phyloP scores from a whole-genome alignment of 2,888 invertebrate species.

The Serrognathus titanus region DNA sequence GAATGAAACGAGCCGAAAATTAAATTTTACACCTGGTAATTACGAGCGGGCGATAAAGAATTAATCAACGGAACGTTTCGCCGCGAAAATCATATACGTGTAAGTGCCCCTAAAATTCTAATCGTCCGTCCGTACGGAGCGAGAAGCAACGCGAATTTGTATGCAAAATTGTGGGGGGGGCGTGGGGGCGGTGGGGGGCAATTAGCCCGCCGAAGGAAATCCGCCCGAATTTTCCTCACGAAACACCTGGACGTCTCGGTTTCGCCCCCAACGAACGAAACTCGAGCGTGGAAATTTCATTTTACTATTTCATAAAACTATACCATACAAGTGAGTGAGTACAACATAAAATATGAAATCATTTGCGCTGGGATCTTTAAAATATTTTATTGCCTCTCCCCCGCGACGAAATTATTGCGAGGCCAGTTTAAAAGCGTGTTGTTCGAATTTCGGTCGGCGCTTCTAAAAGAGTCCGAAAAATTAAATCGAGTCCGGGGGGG shows the following conservation, averaged over 20 bases:
- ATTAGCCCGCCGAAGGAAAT: slow-evolving; percentile 10
- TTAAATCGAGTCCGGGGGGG: too few species aligned
- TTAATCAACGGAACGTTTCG: neutral
- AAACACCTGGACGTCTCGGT: neutral
- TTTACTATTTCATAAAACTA: slow-evolving; percentile 13
- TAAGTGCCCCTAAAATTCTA: slow-evolving; percentile 2
- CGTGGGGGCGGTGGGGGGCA: neutral
- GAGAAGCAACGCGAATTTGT: neutral
- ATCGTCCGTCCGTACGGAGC: neutral
- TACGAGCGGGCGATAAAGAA: slow-evolving; percentile 5
- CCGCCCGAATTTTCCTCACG: slow-evolving; percentile 1
- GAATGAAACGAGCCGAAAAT: neutral
- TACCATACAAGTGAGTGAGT: neutral
- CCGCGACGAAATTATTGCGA: too few species aligned
- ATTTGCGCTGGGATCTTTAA: neutral
- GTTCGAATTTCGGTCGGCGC: too few species aligned
- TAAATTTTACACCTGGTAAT: slow-evolving; percentile 14
- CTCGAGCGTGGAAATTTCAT: neutral
- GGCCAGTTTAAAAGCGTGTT: too few species aligned
- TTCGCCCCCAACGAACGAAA: neutral
- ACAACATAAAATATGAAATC: slow-evolving; percentile 12
- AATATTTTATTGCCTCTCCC: too few species aligned
- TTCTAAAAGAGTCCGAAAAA: too few species aligned
- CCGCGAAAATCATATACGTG: slow-evolving; percentile 1
- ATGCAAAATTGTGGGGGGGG: neutral